Percentiles rank a stretch among this genome's conserved stretches.
phyloP scores from a whole-genome alignment of 2,113 vertebrate genomes.

The Nyctereutes procyonoides region DNA sequence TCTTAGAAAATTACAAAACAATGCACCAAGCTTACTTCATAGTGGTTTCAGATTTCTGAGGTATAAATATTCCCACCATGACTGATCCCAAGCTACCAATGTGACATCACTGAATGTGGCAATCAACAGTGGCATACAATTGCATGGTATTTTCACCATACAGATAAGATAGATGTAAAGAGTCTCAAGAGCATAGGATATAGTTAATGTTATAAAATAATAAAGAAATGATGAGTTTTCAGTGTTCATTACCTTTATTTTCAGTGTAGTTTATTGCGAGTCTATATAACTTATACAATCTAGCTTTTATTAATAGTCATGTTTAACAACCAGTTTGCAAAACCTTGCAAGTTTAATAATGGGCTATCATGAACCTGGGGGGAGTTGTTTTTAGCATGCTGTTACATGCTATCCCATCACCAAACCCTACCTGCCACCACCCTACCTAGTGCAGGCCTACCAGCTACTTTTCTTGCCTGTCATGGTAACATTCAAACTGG shows the following conservation, averaged over 20 bases:
- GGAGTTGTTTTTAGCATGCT: background rate
- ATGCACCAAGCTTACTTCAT: background rate
- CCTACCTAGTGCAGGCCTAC: background rate
- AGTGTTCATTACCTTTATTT: background rate
- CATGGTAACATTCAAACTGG: background rate
- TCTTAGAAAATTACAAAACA: background rate
- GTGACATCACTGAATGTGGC: background rate
- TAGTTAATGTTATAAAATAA: background rate
- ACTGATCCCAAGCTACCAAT: background rate
- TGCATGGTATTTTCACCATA: background rate
- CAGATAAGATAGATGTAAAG: background rate
- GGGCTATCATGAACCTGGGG: background rate
- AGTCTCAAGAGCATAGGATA: background rate
- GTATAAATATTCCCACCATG: background rate
- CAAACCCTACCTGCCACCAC: background rate
- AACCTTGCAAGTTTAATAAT: background rate
- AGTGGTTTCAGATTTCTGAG: background rate
- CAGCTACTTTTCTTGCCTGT: background rate
- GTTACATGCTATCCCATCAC: background rate
- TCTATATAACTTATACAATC: background rate
- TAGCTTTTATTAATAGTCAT: background rate
- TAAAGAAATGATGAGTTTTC: background rate
- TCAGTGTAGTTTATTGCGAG: background rate
- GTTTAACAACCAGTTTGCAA: background rate
- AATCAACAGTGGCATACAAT: fast-evolving